Evolutionary conservation across 2,797 vertebrate genomes (phyloP).

Genomic region (Pagetopsis macropterus): DNA sequence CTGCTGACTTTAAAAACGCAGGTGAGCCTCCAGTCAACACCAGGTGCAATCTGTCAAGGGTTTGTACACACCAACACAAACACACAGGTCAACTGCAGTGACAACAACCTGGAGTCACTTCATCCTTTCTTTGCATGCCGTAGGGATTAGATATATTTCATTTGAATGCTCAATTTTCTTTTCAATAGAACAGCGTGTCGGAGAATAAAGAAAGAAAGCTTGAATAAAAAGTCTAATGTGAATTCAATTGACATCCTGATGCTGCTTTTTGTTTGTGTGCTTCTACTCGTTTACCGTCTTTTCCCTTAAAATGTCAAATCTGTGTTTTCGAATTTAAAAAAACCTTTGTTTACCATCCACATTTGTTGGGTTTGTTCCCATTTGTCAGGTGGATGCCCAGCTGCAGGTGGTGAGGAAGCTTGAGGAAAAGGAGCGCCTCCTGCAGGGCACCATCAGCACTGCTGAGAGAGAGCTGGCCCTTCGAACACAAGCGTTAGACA

Average conservation of each 20-base stretch:
- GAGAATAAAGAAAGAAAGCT: neutral
- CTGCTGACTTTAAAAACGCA: conserved; percentile 94
- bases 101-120: neutral
- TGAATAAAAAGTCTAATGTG: neutral
- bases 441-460: conserved; percentile 95
- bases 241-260: neutral
- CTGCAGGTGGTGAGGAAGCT: conserved; percentile 95
- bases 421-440: conserved; percentile 96
- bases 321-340: neutral
- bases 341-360: neutral
- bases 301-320: neutral
- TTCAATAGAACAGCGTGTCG: neutral
- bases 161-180: neutral
- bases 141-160: neutral
- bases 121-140: neutral
- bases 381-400: conserved; percentile 92
- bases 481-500: conserved; percentile 94
- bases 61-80: neutral
- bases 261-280: neutral
- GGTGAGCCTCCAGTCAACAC: conserved; percentile 71
- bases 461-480: conserved; percentile 94
- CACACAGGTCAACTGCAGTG: neutral
- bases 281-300: neutral
- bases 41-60: neutral
- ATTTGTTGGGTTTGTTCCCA: neutral